A percentile compares a stretch with the other conserved stretches of the same genome.
phyloP scores from a whole-genome alignment of 2,888 invertebrate genomes.

The Geophilus truncorum region DNA sequence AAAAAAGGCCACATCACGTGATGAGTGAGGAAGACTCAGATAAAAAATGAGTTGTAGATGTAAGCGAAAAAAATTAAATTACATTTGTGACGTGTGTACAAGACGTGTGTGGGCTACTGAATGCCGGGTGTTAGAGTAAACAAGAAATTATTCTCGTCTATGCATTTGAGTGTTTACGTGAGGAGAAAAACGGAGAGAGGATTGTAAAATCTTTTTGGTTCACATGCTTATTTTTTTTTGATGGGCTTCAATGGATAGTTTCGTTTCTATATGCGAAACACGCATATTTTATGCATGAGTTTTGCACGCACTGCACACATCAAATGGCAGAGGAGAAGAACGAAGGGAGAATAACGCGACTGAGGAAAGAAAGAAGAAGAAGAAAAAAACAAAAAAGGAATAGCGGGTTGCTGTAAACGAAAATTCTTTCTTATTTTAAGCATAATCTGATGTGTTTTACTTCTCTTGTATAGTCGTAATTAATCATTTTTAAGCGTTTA shows the following conservation, averaged over 20 bases:
- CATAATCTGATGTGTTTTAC: conserved; percentile 43
- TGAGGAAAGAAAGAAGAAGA: conserved; percentile 32
- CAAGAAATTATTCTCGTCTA: conserved; percentile 19
- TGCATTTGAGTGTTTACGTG: conserved; percentile 2
- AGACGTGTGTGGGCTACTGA: conserved; percentile 28
- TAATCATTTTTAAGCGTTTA: conserved; percentile 9
- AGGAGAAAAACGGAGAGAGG: conserved; percentile 25
- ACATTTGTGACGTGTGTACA: conserved; percentile 12
- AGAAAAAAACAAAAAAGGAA: conserved; percentile 30
- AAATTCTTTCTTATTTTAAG: conserved; percentile 16
- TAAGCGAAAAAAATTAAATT: conserved; percentile 30
- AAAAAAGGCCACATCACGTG: conserved; percentile 15
- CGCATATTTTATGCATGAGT: conserved; percentile 32
- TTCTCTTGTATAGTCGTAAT: too few relatives aligned
- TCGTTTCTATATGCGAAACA: conserved; percentile 22
- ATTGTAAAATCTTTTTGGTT: conserved; percentile 27
- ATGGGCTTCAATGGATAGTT: conserved; percentile 27
- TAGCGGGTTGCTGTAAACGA: conserved; percentile 32
- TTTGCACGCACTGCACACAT: conserved; percentile 34
- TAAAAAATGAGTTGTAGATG: conserved; percentile 23
- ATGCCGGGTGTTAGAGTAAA: conserved; percentile 1
- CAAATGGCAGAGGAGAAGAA: conserved; percentile 37
- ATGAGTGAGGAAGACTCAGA: conserved; percentile 19
- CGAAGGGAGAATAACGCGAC: conserved; percentile 39
- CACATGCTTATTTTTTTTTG: conserved; percentile 17